These are phyloP conservation scores for Pristionchus arcanus DNA, from an alignment of 2,888 invertebrate genomes.

Conservation along the genomic window DNA sequence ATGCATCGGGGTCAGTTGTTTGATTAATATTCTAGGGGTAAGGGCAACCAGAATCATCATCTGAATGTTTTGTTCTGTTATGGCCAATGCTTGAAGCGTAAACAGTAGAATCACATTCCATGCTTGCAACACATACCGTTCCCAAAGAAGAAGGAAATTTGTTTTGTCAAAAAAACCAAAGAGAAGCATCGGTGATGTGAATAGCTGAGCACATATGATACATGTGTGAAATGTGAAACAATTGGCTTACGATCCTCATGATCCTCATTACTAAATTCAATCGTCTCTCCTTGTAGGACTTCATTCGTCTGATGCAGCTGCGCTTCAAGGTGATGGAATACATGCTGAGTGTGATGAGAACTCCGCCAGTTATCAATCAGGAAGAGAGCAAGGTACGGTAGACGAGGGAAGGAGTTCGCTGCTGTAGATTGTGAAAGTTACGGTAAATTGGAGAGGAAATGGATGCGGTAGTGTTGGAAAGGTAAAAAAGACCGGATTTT, in stretches of 20 bases:
- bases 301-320: slow-evolving; percentile 66
- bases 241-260: not conserved
- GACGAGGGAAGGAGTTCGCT: not conserved
- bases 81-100: no score
- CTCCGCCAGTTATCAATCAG: slow-evolving; percentile 58
- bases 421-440: not conserved
- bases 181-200: not conserved
- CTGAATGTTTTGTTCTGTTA: no score
- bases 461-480: no score
- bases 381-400: slow-evolving; percentile 42
- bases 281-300: slow-evolving; percentile 58
- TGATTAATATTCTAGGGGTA: not conserved
- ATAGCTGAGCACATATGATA: not conserved
- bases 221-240: not conserved
- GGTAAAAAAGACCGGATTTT: no score
- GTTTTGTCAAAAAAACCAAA: not conserved
- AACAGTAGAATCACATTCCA: no score
- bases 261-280: not conserved
- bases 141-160: no score
- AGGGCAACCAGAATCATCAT: not conserved
- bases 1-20: slow-evolving; percentile 19
- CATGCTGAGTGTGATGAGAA: slow-evolving; percentile 68
- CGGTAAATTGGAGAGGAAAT: not conserved
- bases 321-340: slow-evolving; percentile 76
- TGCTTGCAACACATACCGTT: no score